A percentile compares a stretch with the other conserved stretches of the same genome.
phyloP scores from a whole-genome alignment of 1,140 invertebrate genomes.

The Saxidomus purpurata region DNA sequence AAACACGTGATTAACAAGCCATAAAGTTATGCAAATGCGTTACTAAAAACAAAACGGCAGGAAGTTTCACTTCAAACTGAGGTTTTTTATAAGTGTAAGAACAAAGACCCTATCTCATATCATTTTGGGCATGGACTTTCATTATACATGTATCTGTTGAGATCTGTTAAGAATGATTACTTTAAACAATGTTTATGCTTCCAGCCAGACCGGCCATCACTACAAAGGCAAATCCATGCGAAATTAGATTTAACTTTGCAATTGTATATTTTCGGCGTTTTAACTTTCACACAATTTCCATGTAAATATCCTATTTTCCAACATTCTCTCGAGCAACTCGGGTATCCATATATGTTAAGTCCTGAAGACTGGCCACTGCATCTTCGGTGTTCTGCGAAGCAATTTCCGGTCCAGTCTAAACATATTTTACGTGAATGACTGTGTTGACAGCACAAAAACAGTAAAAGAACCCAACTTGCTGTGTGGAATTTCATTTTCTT shows the following conservation, averaged over 20 bases:
- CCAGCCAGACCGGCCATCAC: not conserved
- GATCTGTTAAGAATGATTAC: too few relatives aligned
- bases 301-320: not conserved
- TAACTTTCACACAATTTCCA: not conserved
- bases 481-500: too few relatives aligned
- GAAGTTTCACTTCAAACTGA: too few relatives aligned
- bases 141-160: too few relatives aligned
- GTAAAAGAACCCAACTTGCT: not conserved
- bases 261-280: not conserved
- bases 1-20: too few relatives aligned
- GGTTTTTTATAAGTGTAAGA: too few relatives aligned
- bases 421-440: not conserved
- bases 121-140: too few relatives aligned
- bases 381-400: not conserved
- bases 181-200: not conserved
- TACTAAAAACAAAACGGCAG: too few relatives aligned
- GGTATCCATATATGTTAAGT: not conserved
- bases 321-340: not conserved
- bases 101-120: too few relatives aligned
- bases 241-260: not conserved
- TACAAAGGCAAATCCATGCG: not conserved
- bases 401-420: not conserved
- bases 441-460: not conserved
- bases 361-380: not conserved
- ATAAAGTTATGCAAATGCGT: too few relatives aligned